These are phyloP conservation scores for Coracias cyanogaster DNA, from an alignment of 2,797 vertebrate genomes.

Conservation along the genomic window DNA sequence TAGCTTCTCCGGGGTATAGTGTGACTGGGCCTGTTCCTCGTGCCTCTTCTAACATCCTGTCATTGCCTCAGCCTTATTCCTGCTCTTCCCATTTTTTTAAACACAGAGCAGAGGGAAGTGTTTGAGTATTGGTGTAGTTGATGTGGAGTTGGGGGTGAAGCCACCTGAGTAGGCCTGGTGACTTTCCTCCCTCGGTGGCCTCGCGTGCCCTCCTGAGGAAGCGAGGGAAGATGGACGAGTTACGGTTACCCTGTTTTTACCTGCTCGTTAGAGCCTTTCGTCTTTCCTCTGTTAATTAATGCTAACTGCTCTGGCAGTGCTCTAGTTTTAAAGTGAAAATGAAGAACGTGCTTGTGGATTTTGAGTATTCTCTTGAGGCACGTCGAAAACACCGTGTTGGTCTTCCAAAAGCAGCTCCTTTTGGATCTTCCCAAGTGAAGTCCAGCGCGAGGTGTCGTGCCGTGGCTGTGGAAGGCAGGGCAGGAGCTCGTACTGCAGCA, in stretches of 20 bases:
- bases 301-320: constrained; percentile 14
- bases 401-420: not conserved
- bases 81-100: too few species aligned
- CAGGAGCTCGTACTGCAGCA: not conserved
- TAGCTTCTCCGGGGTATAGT: not conserved
- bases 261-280: constrained; percentile 24
- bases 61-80: rapidly evolving
- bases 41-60: not conserved
- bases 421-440: not conserved
- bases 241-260: not conserved
- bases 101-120: too few species aligned
- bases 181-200: not conserved
- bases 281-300: constrained; percentile 52
- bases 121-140: not conserved
- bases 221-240: not conserved
- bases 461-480: not conserved
- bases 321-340: not conserved
- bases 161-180: not conserved
- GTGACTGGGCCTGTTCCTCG: not conserved
- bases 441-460: rapidly evolving
- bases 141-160: not conserved
- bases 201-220: not conserved
- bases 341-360: not conserved
- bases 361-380: not conserved
- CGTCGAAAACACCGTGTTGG: rapidly evolving